Evolutionary conservation across 2,888 invertebrate species (phyloP).

Genomic region (Hemaris fuciformis): DNA sequence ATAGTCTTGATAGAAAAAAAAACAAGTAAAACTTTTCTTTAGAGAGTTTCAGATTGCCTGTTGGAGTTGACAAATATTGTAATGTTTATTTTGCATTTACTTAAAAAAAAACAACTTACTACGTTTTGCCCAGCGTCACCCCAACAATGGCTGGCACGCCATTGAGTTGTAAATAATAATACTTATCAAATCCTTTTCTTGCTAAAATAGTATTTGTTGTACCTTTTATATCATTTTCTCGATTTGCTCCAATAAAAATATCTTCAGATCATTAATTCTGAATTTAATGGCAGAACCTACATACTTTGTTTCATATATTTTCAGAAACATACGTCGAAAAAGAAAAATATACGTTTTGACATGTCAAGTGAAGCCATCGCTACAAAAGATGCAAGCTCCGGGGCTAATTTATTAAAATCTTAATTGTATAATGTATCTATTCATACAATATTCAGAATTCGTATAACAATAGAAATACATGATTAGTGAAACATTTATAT

Average conservation of each 20-base stretch:
- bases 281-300: background rate
- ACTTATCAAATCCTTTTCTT: background rate
- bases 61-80: too few species aligned
- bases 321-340: slow-evolving; percentile 64
- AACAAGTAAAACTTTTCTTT: too few species aligned
- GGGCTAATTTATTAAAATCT: slow-evolving; percentile 42
- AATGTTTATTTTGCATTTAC: too few species aligned
- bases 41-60: too few species aligned
- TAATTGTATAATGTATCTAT: slow-evolving; percentile 22
- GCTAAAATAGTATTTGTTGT: too few species aligned
- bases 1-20: too few species aligned
- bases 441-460: slow-evolving; percentile 28
- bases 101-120: too few species aligned
- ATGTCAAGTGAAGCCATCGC: slow-evolving; percentile 65
- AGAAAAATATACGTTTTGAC: slow-evolving; percentile 75
- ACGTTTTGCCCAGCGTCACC: too few species aligned
- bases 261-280: background rate
- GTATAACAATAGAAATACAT: slow-evolving; percentile 35
- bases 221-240: background rate
- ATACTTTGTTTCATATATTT: slow-evolving; percentile 30
- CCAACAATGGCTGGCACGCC: too few species aligned
- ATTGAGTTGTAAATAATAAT: too few species aligned
- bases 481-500: slow-evolving; percentile 16
- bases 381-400: slow-evolving; percentile 56
- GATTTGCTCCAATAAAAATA: too few species aligned